Evolutionary conservation across 2,797 vertebrate species (phyloP).

Genomic region (Orientallactaga sibirica): DNA sequence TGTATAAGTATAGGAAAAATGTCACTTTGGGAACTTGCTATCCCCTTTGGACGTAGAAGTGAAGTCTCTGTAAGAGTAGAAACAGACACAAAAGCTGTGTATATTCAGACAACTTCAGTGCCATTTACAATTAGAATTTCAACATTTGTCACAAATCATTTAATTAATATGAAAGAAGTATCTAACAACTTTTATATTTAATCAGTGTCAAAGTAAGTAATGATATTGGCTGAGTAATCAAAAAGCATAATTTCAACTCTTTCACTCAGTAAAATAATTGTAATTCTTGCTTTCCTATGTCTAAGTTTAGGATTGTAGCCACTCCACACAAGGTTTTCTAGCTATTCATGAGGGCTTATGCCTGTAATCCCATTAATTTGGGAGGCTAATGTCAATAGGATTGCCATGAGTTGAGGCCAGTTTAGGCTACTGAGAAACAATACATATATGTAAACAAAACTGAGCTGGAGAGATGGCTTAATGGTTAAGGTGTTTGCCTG

Average conservation of each 20-base stretch:
- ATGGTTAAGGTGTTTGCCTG: no score
- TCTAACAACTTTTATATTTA: constrained; percentile 39
- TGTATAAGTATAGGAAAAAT: neutral
- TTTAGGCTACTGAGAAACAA: no score
- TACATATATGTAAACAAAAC: no score
- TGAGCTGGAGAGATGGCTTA: no score
- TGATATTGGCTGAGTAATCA: constrained; percentile 30
- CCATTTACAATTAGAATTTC: neutral
- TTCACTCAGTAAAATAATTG: constrained; percentile 10
- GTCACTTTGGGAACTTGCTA: neutral
- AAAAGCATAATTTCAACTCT: constrained; percentile 20
- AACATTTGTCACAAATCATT: neutral
- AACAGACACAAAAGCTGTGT: neutral
- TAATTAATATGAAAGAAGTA: neutral
- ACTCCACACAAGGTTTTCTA: neutral
- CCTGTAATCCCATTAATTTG: no score
- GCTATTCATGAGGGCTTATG: no score
- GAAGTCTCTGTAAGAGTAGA: neutral
- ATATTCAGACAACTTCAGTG: neutral
- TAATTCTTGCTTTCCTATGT: constrained; percentile 19
- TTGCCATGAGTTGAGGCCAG: no score
- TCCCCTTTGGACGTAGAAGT: neutral
- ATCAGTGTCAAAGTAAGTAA: constrained; percentile 42
- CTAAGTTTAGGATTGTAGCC: constrained; percentile 38
- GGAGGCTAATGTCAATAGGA: no score